Evolutionary conservation across 1,140 invertebrate species (phyloP), one percentile per base, ranked within the genome.

Genomic region (Brachionus calyciflorus): DNA sequence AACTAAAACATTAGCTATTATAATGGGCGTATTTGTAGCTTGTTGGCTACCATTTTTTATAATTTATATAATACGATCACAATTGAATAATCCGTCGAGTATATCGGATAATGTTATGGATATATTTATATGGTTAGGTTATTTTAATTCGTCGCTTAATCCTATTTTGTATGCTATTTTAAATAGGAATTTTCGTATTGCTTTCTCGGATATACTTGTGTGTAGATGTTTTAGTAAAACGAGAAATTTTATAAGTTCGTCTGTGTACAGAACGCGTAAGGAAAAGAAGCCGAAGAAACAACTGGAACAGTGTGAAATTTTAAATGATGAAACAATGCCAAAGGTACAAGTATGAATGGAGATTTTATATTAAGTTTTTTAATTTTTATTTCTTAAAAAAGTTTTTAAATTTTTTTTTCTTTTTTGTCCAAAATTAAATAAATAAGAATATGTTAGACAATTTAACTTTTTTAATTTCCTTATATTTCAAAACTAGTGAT

Each of bases 1-100:
- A 5, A 77, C 76, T 14, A 60, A 60, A 24, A 63, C 53, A 12
- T 40, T 77, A 48, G 55, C 57, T 0, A 60, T 77, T 37, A 40
- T 77, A 26, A 77, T 77, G 53, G 49, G 53, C 1, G 49, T 33
- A 17, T 77, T 77, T 65, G 49, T 77, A 5, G 53, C 41, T 14
- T 77, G 76, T 51, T 77, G 57, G 55, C 37, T 77, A 21, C 76
- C 76, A 3, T 77, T 77, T 49, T 77, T 77, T 19, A 65, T 44
- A 17, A 40, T 65, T 33, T 77, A 77, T 26, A 60, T 65, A 0
- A 63, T 77, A 12, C 53, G 76, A 12, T 60, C 76, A 5, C 41
- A 55, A 28, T 10, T 53, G 10, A 30, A 24, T 7, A 41, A 73
- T 51, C 46, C 69, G 46, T 17, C n/a, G 6, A 55, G 41, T n/a